Base-by-base conservation (phyloP, 2,888 invertebrate genomes). In the Parasteatoda lunata region DNA sequence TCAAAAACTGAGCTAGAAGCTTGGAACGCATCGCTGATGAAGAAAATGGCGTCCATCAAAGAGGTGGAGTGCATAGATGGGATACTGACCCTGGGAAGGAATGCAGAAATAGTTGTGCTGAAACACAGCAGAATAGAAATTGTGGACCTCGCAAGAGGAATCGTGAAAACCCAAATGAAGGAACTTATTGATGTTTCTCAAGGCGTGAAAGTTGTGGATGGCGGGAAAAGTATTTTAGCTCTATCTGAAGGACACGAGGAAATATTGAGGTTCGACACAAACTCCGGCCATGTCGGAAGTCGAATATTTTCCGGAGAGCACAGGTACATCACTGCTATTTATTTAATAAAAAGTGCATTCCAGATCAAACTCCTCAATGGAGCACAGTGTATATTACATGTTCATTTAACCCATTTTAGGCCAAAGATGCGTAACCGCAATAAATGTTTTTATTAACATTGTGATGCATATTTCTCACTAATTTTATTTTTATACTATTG, bases 171-270 rank as follows among this genome's bases (percentile, higher is more conserved):
- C 11, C 95, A 95, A 64, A 92, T 96, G 77, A 95, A 96, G 91
- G 92, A 92, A 65, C 96, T 97, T 51, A 96, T 97, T 96, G 97
- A 97, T 93, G 96, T 97, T 92, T 96, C 96, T 92, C 96, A 97
- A 96, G 96, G 97, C 82, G 96, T 94, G 92, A 97, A 95, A 92
- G 97, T 96, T 0, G 93, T 96, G 9, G 96, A 96, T 91, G 96
- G 96, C 92, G 92, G 94, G 73, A 94, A 94, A 79, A 96, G 96
- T 91, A 92, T 96, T 88, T 96, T 97, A 51, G 95, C 96, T 3
- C 93, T 97, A 64, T 95, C 97, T 5, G 93, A 97, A 85, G 97
- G 97, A 93, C 93, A 96, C 90, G 96, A 97, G 96, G 96, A 96
- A 91, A 96, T 97, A 90, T 96, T 97, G 92, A 94, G 96, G 89